Evolutionary conservation across 2,113 vertebrate genomes (phyloP).

Genomic region (Passer domesticus): DNA sequence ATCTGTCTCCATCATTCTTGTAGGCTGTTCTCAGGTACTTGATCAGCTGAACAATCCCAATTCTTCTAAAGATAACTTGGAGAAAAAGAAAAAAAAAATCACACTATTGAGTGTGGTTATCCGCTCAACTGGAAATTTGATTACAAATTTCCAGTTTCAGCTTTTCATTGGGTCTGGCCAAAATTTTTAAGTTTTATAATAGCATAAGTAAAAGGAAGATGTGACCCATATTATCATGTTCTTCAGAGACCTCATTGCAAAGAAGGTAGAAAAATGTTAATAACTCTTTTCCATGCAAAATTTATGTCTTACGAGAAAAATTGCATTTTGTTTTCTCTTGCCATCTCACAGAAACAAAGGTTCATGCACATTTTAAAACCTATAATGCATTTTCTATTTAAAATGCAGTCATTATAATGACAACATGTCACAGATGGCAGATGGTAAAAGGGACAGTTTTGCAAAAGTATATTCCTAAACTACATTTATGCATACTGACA

Average conservation of each 20-base stretch:
- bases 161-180: background rate
- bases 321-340: background rate
- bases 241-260: background rate
- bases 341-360: background rate
- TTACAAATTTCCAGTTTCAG: background rate
- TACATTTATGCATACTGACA: background rate
- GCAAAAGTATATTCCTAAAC: background rate
- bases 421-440: background rate
- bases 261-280: background rate
- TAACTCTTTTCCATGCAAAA: background rate
- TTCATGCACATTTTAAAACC: conserved; percentile 2
- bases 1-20: background rate
- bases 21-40: background rate
- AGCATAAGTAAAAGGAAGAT: background rate
- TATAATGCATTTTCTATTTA: background rate
- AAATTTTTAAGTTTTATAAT: background rate
- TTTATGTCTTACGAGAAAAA: background rate
- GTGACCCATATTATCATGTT: background rate
- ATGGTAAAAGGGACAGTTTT: background rate
- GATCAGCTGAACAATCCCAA: background rate
- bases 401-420: conserved; percentile 6
- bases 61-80: background rate
- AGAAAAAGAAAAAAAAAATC: background rate
- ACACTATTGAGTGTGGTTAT: background rate
- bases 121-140: background rate